Base-by-base conservation (phyloP, 2,888 invertebrate species). In the Zygaena filipendulae region DNA sequence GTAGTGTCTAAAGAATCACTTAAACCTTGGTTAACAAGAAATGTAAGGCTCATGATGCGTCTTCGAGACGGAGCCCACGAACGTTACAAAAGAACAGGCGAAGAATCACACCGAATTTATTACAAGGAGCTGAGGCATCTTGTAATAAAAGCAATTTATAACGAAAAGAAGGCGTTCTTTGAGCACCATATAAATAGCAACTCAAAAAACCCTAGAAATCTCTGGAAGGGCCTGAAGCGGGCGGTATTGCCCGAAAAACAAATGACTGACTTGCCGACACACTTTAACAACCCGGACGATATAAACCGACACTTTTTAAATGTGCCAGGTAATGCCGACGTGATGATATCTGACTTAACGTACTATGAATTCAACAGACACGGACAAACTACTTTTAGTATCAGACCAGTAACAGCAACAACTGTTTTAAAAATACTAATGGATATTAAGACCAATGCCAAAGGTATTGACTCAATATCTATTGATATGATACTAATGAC, bases 1-100 rank as follows among this genome's bases (percentile, higher is more conserved):
- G 4, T 11, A 10, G 11, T 24, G 4, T 13, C 25, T 18, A 30
- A 30, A 22, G 11, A 30, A n/a, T n/a, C 19, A 5, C 3, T 4
- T 13, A 11, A 25, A 11, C 30, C 30, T 7, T 30, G 30, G 30
- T 21, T 30, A 7, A 30, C 30, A 2, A 4, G 11, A 5, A 30
- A 8, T 11, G 11, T 30, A 3, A 21, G 11, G 9, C 14, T 20
- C 5, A 30, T 30, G 30, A 30, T 30, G 21, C 23, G 16, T 10
- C 10, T 25, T 12, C 11, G 30, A 11, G 18, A 30, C 9, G 22
- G 16, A 3, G 25, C 30, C 6, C 11, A 25, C n/a, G 18, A 13
- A 3, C 9, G 24, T 13, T 11, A 8, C 13, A 20, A 14, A 3
- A 4, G 5, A 19, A 18, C 23, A 19, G 23, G 13, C n/a, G 11